phyloP scores from a whole-genome alignment of 2,888 invertebrate species.

The Nemurella pictetii region DNA sequence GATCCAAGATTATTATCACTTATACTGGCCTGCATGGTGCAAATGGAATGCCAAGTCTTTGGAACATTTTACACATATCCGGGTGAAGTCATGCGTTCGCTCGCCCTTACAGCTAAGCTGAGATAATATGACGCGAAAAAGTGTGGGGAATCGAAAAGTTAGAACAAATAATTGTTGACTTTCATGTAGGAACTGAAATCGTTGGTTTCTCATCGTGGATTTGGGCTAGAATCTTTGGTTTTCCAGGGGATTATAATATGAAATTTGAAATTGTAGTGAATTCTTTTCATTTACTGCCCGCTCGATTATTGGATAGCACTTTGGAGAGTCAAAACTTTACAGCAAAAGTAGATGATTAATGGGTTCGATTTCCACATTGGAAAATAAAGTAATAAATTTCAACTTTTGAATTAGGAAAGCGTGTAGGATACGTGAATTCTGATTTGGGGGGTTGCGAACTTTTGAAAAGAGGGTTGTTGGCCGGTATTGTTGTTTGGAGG shows the following conservation, averaged over 20 bases:
- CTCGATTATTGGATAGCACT: neutral
- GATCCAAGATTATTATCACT: constrained; percentile 2
- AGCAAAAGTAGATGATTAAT: constrained; percentile 8
- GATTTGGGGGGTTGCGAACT: neutral
- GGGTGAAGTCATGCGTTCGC: neutral
- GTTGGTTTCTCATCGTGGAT: neutral
- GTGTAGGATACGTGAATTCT: constrained; percentile 20
- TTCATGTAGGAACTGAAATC: neutral
- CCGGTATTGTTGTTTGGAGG: constrained; percentile 19
- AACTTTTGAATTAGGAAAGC: constrained; percentile 17
- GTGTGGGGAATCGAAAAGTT: neutral
- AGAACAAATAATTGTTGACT: neutral
- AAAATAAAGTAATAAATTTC: constrained; percentile 23
- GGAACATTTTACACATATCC: constrained; percentile 1
- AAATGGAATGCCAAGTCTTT: neutral
- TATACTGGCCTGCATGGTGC: neutral
- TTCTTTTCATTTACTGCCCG: neutral
- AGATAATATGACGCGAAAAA: neutral
- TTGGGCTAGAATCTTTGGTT: neutral
- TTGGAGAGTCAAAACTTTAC: constrained; percentile 14
- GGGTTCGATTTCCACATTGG: constrained; percentile 19
- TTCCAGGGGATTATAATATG: neutral
- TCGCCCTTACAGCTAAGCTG: neutral
- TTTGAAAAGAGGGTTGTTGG: constrained; percentile 18
- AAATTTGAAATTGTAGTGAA: neutral